Conservation (phyloP, 2,888 invertebrate species). For the Alentia gelatinosa region DNA sequence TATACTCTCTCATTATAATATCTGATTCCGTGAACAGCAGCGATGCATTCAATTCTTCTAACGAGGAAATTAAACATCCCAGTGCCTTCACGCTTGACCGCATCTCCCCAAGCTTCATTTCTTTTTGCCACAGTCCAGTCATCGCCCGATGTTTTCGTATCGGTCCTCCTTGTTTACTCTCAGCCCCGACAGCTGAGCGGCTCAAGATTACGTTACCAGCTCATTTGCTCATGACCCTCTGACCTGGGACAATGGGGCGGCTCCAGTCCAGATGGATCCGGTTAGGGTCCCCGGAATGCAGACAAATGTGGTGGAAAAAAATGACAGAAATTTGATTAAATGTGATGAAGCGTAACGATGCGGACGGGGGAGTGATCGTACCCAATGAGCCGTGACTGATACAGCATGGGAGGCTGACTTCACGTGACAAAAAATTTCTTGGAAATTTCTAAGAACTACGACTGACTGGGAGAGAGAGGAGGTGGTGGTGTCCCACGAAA, state of each 20-base stretch:
- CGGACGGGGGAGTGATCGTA: neutral
- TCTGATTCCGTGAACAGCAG: too few species aligned
- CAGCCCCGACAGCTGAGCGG: neutral
- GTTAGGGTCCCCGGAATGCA: slow-evolving; percentile 9
- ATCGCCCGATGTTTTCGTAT: slow-evolving; percentile 22
- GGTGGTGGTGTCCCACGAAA: too few species aligned
- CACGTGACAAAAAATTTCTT: too few species aligned
- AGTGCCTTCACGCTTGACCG: neutral
- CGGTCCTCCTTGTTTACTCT: slow-evolving; percentile 10
- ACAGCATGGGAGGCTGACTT: neutral
- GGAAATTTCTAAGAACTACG: too few species aligned
- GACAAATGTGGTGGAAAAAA: slow-evolving; percentile 50
- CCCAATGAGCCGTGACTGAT: neutral
- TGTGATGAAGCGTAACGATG: slow-evolving; percentile 1
- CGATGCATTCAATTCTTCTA: neutral
- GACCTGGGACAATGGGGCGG: slow-evolving; percentile 42
- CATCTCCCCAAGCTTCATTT: slow-evolving; percentile 2
- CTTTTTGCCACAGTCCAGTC: slow-evolving; percentile 2
- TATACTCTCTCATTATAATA: too few species aligned
- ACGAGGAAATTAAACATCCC: neutral
- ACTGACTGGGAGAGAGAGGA: too few species aligned
- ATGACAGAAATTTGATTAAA: slow-evolving; percentile 50
- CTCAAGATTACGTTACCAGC: slow-evolving; percentile 50
- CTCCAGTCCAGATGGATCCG: slow-evolving; percentile 22
- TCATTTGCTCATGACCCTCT: slow-evolving; percentile 44